Evolutionary conservation across 2,113 vertebrate genomes (phyloP).

Genomic region (Rhinolophus sinicus): DNA sequence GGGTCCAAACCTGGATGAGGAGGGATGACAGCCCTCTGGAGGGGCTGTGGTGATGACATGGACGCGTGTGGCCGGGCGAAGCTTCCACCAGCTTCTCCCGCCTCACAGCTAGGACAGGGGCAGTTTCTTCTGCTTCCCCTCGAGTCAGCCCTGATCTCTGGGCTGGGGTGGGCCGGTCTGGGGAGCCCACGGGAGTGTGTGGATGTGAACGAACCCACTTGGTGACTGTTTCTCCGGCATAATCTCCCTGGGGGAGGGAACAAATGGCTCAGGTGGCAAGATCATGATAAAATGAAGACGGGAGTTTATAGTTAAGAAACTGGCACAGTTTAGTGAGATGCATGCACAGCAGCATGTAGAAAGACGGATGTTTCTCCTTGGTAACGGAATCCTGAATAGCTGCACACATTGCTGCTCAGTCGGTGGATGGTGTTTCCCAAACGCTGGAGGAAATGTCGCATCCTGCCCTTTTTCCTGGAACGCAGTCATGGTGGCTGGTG

Average conservation of each 20-base stretch:
- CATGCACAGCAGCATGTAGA: background rate
- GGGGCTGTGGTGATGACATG: background rate
- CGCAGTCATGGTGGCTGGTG: background rate
- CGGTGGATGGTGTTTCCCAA: background rate
- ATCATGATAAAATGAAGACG: background rate
- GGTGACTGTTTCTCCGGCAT: background rate
- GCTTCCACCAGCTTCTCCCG: too few relatives aligned
- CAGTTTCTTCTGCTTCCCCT: background rate
- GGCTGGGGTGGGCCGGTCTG: background rate
- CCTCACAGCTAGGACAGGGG: too few relatives aligned
- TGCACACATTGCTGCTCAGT: too few relatives aligned
- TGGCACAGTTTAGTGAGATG: background rate
- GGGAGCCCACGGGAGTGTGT: background rate
- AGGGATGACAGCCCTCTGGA: background rate
- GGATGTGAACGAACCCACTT: background rate
- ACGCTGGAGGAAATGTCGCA: background rate
- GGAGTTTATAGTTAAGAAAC: background rate
- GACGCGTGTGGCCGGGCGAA: background rate
- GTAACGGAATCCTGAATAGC: background rate
- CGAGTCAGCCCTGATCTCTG: background rate
- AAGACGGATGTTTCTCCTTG: background rate
- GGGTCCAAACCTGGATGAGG: background rate
- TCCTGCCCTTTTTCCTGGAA: background rate
- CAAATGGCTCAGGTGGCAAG: background rate
- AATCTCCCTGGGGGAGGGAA: background rate